Evolutionary conservation across 2,888 invertebrate genomes (phyloP), one percentile per base, ranked within the genome.

Genomic region (Eristalinus sepulchralis): DNA sequence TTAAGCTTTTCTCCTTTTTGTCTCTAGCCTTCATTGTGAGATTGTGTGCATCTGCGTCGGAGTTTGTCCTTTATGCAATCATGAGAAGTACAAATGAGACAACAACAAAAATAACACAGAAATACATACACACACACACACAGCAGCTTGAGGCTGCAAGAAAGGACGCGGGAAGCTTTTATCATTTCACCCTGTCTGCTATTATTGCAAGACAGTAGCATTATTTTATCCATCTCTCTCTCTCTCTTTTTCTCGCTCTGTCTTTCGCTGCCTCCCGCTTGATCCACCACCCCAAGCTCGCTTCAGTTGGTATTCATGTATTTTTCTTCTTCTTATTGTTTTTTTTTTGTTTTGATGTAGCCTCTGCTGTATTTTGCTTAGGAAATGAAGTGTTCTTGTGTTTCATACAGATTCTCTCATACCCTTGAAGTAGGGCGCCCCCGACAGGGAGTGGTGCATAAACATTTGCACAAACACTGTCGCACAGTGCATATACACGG

Each of bases 41-140:
- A 20, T 75, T 71, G 78, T 78, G 71, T 59, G 78, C 75, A 82
- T 81, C 66, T 76, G 64, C 60, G 22, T 66, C 53, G 75, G 66
- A 79, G 66, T 78, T 79, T 62, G 82, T 76, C 86, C 78, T 86
- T 86, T 86, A 82, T 86, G 75, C 86, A 86, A 86, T 86, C 78
- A 73, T 78, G 47, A 47, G 47, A 82, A 86, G 78, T 78, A 79
- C 78, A 86, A 86, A 86, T 83, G 82, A 78, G 66, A 22, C 66
- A 75, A 27, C 63, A 81, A 77, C 81, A 85, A 78, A 73, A 34
- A 72, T 22, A 39, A 27, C 60, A 67, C 59, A 39, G 64, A 33
- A 55, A 17, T 5, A 47, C 47, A 47, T 17, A 17, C 47, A 27
- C 27, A 27, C 27, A 27, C 27, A 27, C 2, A 27, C 70, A 78